Conservation (phyloP, 2,113 vertebrate genomes). For the Cebidichthys violaceus region DNA sequence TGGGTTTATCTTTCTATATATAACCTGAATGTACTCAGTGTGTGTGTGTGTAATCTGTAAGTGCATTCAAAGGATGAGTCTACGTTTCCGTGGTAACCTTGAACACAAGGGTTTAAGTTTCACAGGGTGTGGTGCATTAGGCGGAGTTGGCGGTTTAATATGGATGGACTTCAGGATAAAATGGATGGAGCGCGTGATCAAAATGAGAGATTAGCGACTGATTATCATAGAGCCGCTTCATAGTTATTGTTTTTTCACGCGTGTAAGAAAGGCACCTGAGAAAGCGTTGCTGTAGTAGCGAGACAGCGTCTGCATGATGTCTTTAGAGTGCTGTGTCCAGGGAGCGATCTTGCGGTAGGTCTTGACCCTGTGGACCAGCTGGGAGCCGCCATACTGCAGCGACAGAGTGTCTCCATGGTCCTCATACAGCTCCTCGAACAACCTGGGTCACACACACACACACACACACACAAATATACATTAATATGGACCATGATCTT, state of each 20-base stretch:
- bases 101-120: no score
- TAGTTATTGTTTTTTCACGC: background rate
- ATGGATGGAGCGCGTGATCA: background rate
- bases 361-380: conserved; percentile 97
- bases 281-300: conserved; percentile 98
- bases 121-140: no score
- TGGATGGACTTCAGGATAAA: background rate
- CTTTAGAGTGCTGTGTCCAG: conserved; percentile 98
- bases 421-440: conserved; percentile 98
- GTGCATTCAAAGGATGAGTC: no score
- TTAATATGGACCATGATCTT: background rate
- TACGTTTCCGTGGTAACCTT: no score
- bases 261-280: conserved; percentile 85
- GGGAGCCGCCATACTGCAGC: conserved; percentile 96
- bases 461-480: background rate
- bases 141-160: conserved; percentile 15
- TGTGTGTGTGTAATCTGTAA: no score
- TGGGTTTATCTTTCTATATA: no score
- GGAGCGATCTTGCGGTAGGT: conserved; percentile 98
- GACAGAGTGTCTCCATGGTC: conserved; percentile 98
- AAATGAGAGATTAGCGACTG: background rate
- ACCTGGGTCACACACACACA: conserved; percentile 75
- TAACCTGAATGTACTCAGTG: no score
- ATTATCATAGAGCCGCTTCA: background rate
- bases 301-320: conserved; percentile 97